Conservation (phyloP, 64 coral and sea anemone genomes). For the Anthopleura sola region DNA sequence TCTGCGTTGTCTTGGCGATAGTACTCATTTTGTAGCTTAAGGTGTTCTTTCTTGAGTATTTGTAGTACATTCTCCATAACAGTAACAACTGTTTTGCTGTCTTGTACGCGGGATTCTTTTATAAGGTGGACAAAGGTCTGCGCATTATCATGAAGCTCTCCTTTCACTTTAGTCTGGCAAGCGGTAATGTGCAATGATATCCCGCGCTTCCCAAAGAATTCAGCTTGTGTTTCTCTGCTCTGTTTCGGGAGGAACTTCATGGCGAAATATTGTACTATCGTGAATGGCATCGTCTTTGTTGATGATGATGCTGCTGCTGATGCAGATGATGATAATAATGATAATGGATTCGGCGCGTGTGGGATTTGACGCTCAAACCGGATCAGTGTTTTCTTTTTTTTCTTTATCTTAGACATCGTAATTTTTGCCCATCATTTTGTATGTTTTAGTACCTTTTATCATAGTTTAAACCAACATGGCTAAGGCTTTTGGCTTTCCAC, state of each 20-base stretch:
- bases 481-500: too few relatives aligned
- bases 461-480: too few relatives aligned
- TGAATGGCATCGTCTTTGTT: too few relatives aligned
- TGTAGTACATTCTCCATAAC: conserved; percentile 35
- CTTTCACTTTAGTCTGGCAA: conserved; percentile 14
- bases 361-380: too few relatives aligned
- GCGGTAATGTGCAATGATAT: conserved; percentile 39
- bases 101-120: conserved; percentile 12
- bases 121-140: conserved; percentile 43
- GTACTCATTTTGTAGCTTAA: not conserved
- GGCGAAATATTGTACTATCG: conserved; percentile 27
- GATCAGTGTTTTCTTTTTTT: too few relatives aligned
- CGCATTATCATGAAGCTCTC: conserved; percentile 20
- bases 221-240: conserved; percentile 19
- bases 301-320: too few relatives aligned
- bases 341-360: too few relatives aligned
- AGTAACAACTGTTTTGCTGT: conserved; percentile 24
- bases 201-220: conserved; percentile 41
- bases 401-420: too few relatives aligned
- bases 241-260: conserved; percentile 29
- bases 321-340: too few relatives aligned
- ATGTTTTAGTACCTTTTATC: too few relatives aligned
- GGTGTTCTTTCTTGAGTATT: conserved; percentile 25
- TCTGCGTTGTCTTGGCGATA: conserved; percentile 40
- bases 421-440: too few relatives aligned